These are phyloP conservation scores for Heterodera filipjevi DNA, from an alignment of 2,888 invertebrate genomes.

Conservation along the genomic window DNA sequence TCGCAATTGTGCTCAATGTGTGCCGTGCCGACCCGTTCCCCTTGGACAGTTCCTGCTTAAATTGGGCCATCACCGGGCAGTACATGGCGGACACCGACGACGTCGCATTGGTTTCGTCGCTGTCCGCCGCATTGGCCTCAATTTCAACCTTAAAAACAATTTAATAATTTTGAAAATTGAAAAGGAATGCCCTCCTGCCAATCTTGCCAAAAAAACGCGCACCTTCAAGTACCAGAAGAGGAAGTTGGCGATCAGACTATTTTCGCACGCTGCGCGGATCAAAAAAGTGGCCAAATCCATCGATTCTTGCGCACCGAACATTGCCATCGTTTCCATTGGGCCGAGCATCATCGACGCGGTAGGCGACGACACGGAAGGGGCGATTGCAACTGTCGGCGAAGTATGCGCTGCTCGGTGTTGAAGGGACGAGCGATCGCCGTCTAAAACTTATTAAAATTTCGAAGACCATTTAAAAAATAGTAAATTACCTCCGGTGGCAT, in stretches of 20 bases:
- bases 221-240: slow-evolving; percentile 79
- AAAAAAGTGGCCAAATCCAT: slow-evolving; percentile 55
- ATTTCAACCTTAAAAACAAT: slow-evolving; percentile 83
- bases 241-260: slow-evolving; percentile 89
- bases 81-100: slow-evolving; percentile 34
- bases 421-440: slow-evolving; percentile 8
- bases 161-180: too few relatives aligned
- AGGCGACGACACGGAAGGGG: not conserved
- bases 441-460: not conserved
- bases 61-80: slow-evolving; percentile 34
- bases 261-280: slow-evolving; percentile 75
- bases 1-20: slow-evolving; percentile 67
- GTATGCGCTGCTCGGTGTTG: not conserved
- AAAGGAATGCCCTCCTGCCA: too few relatives aligned
- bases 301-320: slow-evolving; percentile 25
- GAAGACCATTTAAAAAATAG: not conserved
- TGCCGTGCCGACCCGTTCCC: slow-evolving; percentile 58
- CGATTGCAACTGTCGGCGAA: slow-evolving; percentile 13
- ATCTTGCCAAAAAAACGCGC: too few relatives aligned
- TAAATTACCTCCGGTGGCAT: not conserved
- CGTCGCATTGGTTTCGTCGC: not conserved
- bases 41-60: slow-evolving; percentile 70
- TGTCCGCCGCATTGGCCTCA: slow-evolving; percentile 72
- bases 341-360: slow-evolving; percentile 7
- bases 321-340: slow-evolving; percentile 15